Percentiles rank a stretch among this genome's conserved stretches.
Conservation (phyloP, 2,888 invertebrate species). For the Caenorhabditis zanzibari region DNA sequence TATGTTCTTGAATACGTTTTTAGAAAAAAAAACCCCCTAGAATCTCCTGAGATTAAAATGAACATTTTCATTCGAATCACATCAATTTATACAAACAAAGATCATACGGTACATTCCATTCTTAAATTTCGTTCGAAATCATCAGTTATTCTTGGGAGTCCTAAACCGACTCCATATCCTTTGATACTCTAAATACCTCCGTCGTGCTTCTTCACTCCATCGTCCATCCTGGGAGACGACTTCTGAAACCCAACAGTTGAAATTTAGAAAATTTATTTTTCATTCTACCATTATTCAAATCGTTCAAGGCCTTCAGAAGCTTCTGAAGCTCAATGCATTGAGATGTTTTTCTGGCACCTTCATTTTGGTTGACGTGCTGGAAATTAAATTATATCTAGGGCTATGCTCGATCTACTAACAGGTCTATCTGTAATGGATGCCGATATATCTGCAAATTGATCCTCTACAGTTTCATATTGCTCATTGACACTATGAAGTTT, state of each 20-base stretch:
- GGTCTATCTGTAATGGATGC: constrained; percentile 39
- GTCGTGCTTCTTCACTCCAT: constrained; percentile 71
- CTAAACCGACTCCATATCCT: constrained; percentile 66
- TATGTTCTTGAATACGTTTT: not conserved
- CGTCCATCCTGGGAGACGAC: constrained; percentile 59
- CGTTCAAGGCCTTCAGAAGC: constrained; percentile 65
- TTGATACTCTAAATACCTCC: constrained; percentile 71
- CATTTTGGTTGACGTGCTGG: constrained; percentile 53
- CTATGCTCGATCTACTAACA: constrained; percentile 17
- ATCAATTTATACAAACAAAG: constrained; percentile 41
- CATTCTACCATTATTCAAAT: constrained; percentile 62
- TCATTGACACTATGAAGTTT: constrained; percentile 37
- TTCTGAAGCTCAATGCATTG: constrained; percentile 57
- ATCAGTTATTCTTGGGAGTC: constrained; percentile 41
- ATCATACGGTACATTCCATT: constrained; percentile 5
- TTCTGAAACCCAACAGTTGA: constrained; percentile 52
- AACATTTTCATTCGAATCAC: no score
- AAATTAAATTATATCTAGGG: constrained; percentile 1
- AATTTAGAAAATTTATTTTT: not conserved
- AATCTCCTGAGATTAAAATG: no score
- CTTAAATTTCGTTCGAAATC: not conserved
- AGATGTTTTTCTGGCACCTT: constrained; percentile 45
- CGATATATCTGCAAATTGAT: constrained; percentile 37
- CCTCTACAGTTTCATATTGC: constrained; percentile 21
- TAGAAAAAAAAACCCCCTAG: no score